Percentiles rank a stretch among this genome's conserved stretches.
phyloP scores from a whole-genome alignment of 2,888 invertebrate species.

The Trichopria drosophilae region DNA sequence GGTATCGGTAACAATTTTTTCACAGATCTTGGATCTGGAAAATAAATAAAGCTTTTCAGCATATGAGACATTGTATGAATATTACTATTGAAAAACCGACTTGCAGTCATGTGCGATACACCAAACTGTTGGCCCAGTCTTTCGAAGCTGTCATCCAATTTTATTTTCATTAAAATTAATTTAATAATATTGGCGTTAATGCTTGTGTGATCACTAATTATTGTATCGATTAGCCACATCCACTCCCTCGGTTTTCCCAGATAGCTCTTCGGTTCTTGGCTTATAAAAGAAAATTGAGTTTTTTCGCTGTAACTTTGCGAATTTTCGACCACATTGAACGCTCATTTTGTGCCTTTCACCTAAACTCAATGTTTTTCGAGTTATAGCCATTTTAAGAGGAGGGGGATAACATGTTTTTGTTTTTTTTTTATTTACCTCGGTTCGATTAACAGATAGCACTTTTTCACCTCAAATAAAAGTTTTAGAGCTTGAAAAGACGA shows the following conservation, averaged over 20 bases:
- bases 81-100: constrained; percentile 17
- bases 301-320: too few species aligned
- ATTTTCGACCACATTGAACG: too few species aligned
- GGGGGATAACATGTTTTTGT: too few species aligned
- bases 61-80: constrained; percentile 14
- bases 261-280: constrained; percentile 16
- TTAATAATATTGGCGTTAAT: constrained; percentile 10
- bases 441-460: too few species aligned
- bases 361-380: too few species aligned
- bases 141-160: constrained; percentile 22
- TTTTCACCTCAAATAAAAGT: too few species aligned
- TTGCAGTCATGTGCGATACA: constrained; percentile 9
- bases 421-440: too few species aligned
- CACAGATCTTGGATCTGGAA: not conserved
- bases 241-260: constrained; percentile 14
- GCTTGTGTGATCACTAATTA: constrained; percentile 3
- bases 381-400: too few species aligned
- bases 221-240: constrained; percentile 17
- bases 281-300: too few species aligned
- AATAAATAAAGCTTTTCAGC: constrained; percentile 16
- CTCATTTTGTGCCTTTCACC: too few species aligned
- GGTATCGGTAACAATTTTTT: not conserved
- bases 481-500: too few species aligned
- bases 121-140: constrained; percentile 11
- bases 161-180: constrained; percentile 28